These are phyloP conservation scores for Anarhynchus alexandrinus DNA, from an alignment of 2,113 vertebrate genomes.

Conservation along the genomic window DNA sequence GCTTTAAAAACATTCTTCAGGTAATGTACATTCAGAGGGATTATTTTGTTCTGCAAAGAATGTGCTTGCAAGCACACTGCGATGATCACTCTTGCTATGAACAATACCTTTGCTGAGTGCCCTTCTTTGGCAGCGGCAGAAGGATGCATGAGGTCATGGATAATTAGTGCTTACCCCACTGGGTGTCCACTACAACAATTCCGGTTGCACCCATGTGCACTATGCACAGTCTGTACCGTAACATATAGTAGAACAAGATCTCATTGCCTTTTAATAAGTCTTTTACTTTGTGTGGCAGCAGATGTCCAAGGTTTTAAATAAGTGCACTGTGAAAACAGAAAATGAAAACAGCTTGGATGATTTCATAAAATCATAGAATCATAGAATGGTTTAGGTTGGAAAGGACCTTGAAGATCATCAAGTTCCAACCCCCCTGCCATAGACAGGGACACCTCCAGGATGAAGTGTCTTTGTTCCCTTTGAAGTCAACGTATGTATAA, in stretches of 20 bases:
- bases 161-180: neutral
- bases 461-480: neutral
- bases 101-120: neutral
- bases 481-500: neutral
- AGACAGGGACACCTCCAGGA: no score
- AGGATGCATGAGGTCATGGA: neutral
- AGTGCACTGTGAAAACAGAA: constrained; percentile 12
- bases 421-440: no score
- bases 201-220: neutral
- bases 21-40: neutral
- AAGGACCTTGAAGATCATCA: no score
- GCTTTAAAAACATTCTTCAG: neutral
- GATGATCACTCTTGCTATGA: neutral
- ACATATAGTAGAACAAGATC: neutral
- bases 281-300: neutral
- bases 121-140: neutral
- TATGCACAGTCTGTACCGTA: neutral
- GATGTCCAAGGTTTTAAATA: constrained; percentile 27
- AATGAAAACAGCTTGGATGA: neutral
- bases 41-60: neutral
- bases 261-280: neutral
- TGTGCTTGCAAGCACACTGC: neutral
- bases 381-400: no score
- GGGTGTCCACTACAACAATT: neutral
- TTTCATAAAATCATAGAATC: neutral